Percentiles rank a stretch among this genome's conserved stretches.
phyloP scores from a whole-genome alignment of 2,113 vertebrate species.

The Dermatemys mawii region DNA sequence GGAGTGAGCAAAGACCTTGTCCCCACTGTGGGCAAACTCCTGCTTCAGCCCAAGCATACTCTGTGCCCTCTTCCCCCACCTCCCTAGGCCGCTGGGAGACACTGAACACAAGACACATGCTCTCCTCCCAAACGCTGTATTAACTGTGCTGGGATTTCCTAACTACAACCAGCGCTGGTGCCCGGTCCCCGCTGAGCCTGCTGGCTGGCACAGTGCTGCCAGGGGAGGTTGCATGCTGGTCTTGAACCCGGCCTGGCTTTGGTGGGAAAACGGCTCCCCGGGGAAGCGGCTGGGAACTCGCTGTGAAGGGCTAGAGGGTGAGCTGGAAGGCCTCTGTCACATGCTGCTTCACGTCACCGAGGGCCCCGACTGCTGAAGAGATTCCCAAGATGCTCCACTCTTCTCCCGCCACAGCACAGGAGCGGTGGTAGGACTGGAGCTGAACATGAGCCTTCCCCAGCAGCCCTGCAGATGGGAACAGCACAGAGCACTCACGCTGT shows the following conservation, averaged over 20 bases:
- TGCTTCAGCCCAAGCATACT: not conserved
- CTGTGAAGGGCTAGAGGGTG: slow-evolving; percentile 68
- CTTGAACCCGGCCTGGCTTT: not conserved
- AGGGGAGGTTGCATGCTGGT: not conserved
- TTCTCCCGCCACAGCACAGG: slow-evolving; percentile 71
- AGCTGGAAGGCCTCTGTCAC: slow-evolving; percentile 84
- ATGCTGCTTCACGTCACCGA: slow-evolving; percentile 76
- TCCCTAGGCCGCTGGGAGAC: not conserved
- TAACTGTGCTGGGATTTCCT: not conserved
- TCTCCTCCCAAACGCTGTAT: slow-evolving; percentile 36
- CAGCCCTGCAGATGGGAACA: slow-evolving; percentile 76
- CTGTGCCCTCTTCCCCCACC: not conserved
- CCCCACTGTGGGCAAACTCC: not conserved
- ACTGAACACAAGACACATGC: not conserved
- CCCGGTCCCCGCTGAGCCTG: not conserved
- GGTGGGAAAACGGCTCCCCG: not conserved
- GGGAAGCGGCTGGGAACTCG: accelerated
- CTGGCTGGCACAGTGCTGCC: not conserved
- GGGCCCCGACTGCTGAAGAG: slow-evolving; percentile 77
- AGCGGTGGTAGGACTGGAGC: slow-evolving; percentile 88
- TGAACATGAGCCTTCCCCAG: slow-evolving; percentile 80
- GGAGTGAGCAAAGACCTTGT: not conserved
- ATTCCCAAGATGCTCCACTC: slow-evolving; percentile 87
- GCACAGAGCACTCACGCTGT: not conserved
- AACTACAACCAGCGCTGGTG: not conserved